Percentiles rank a stretch among this genome's conserved stretches.
phyloP scores from a whole-genome alignment of 2,888 invertebrate genomes.

The Synergus umbraculus region DNA sequence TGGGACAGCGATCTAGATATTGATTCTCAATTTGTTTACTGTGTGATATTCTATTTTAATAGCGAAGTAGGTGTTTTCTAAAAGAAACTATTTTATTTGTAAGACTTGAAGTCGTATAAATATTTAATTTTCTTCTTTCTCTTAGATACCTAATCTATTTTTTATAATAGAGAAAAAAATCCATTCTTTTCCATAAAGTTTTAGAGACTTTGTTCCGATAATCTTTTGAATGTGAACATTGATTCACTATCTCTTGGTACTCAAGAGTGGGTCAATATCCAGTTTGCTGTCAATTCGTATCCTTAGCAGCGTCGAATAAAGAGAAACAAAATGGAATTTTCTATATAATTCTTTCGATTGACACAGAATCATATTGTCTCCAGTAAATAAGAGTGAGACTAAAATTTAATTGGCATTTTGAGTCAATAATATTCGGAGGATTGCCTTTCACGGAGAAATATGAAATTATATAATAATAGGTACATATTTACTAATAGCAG shows the following conservation, averaged over 20 bases:
- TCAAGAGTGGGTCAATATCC: slow-evolving; percentile 67
- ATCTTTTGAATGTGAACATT: slow-evolving; percentile 12
- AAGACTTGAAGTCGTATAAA: neutral
- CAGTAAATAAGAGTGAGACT: too few relatives aligned
- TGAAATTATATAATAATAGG: neutral
- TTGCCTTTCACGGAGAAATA: neutral
- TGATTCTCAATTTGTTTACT: neutral
- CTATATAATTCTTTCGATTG: neutral
- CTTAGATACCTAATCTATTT: neutral
- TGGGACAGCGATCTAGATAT: too few relatives aligned
- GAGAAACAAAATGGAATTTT: slow-evolving; percentile 53
- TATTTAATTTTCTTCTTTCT: neutral
- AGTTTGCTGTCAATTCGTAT: slow-evolving; percentile 60
- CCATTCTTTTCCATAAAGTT: neutral
- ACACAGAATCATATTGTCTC: neutral
- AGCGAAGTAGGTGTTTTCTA: neutral
- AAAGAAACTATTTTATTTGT: neutral
- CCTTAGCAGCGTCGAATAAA: slow-evolving; percentile 47
- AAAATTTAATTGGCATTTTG: too few relatives aligned
- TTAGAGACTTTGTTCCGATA: neutral
- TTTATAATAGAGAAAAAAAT: neutral
- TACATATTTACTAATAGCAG: neutral
- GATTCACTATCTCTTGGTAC: slow-evolving; percentile 44
- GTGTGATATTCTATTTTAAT: neutral
- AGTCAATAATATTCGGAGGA: neutral